phyloP scores from a whole-genome alignment of 2,113 vertebrate genomes.

The Apeltes quadracus region DNA sequence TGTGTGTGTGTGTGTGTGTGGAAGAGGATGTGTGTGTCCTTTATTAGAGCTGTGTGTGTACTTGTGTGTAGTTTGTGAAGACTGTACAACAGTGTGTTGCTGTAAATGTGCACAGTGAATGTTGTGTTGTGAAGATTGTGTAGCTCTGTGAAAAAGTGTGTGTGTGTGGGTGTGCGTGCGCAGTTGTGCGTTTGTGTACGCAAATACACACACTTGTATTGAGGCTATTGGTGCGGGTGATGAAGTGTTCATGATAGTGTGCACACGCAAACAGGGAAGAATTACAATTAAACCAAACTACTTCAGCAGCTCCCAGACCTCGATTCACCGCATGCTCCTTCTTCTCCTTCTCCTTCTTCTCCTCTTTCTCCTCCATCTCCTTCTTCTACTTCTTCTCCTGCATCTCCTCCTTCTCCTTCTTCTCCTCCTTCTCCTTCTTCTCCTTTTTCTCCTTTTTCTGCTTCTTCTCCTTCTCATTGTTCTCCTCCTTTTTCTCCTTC shows the following conservation, averaged over 20 bases:
- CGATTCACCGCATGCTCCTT: conserved; percentile 46
- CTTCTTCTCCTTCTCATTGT: conserved; percentile 1
- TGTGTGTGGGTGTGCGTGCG: conserved; percentile 11
- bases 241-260: conserved; percentile 69
- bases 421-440: neutral
- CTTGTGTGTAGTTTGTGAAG: conserved; percentile 50
- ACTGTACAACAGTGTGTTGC: conserved; percentile 52
- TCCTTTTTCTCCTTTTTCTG: neutral
- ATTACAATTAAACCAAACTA: conserved; percentile 67
- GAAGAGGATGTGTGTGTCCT: conserved; percentile 58
- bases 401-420: neutral
- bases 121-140: conserved; percentile 57
- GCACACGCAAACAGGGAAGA: conserved; percentile 63
- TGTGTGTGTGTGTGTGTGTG: conserved; percentile 52
- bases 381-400: too few species aligned
- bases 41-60: conserved; percentile 45
- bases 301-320: conserved; percentile 52
- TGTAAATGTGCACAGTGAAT: conserved; percentile 48
- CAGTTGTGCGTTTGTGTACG: conserved; percentile 35
- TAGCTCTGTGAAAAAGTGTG: conserved; percentile 33
- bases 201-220: conserved; percentile 35
- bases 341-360: neutral
- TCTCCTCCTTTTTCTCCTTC: neutral
- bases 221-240: conserved; percentile 64
- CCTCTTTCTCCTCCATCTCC: neutral